Conservation (phyloP, 2,797 vertebrate species). For the Pipistrellus kuhlii region DNA sequence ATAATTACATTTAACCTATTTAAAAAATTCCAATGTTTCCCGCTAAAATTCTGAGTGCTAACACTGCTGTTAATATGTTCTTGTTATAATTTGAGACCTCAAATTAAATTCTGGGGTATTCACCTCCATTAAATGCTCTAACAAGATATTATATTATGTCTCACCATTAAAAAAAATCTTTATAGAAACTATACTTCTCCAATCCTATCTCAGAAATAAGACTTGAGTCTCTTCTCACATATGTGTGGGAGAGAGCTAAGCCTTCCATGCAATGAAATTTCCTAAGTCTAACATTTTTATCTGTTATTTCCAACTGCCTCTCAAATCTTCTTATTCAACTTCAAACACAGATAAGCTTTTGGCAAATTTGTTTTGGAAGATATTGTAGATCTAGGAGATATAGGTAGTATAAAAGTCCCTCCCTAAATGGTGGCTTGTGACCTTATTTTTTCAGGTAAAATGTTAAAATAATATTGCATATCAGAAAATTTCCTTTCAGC, state of each 20-base stretch:
- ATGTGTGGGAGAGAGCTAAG: background rate
- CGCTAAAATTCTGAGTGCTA: background rate
- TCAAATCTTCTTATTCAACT: background rate
- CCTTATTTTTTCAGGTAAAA: background rate
- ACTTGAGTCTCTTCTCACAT: background rate
- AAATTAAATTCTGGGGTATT: background rate
- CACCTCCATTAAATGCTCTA: background rate
- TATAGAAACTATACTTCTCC: background rate
- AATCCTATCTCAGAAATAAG: background rate
- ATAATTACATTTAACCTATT: background rate
- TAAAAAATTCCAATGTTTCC: background rate
- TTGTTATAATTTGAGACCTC: background rate
- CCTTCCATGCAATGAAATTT: background rate
- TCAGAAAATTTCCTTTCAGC: background rate
- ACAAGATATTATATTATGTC: background rate
- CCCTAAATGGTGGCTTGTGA: background rate
- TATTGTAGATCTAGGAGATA: background rate
- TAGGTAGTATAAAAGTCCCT: background rate
- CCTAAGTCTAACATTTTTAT: background rate
- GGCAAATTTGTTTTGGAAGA: background rate
- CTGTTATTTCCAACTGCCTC: conserved; percentile 7
- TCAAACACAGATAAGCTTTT: background rate
- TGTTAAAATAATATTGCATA: background rate
- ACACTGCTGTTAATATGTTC: background rate
- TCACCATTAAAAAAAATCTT: background rate